Evolutionary conservation across 1,140 invertebrate genomes (phyloP).

Genomic region (Hypothenemus hampei): DNA sequence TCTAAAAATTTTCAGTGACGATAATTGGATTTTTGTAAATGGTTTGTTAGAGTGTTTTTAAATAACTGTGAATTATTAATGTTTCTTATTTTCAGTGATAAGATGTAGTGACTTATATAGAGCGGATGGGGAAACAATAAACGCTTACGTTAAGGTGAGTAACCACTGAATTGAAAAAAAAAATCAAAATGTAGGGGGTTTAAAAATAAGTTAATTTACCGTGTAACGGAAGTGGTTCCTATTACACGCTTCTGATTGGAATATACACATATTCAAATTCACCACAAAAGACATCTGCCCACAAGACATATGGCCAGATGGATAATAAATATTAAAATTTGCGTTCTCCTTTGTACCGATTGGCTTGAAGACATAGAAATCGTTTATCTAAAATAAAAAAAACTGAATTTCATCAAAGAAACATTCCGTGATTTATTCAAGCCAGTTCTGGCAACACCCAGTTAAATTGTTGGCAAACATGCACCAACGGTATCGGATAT

Average conservation of each 20-base stretch:
- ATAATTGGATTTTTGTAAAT: slow-evolving; percentile 31
- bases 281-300: not conserved
- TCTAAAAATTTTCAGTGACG: slow-evolving; percentile 31
- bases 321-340: no score
- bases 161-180: not conserved
- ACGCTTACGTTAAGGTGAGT: slow-evolving; percentile 51
- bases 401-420: no score
- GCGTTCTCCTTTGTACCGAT: no score
- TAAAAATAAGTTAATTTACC: not conserved
- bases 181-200: not conserved
- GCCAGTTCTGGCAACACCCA: slow-evolving; percentile 2
- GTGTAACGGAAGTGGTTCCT: not conserved
- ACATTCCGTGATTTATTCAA: slow-evolving; percentile 9
- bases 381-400: no score
- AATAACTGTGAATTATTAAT: not conserved
- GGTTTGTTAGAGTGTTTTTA: slow-evolving; percentile 35
- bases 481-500: slow-evolving; percentile 2
- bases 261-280: not conserved
- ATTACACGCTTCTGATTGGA: not conserved
- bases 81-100: slow-evolving; percentile 44
- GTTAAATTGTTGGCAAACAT: slow-evolving; percentile 9
- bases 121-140: slow-evolving; percentile 44
- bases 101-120: slow-evolving; percentile 47
- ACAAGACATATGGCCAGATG: not conserved
- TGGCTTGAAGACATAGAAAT: no score